Conservation (phyloP, 2,113 vertebrate species). For the Merops nubicus region DNA sequence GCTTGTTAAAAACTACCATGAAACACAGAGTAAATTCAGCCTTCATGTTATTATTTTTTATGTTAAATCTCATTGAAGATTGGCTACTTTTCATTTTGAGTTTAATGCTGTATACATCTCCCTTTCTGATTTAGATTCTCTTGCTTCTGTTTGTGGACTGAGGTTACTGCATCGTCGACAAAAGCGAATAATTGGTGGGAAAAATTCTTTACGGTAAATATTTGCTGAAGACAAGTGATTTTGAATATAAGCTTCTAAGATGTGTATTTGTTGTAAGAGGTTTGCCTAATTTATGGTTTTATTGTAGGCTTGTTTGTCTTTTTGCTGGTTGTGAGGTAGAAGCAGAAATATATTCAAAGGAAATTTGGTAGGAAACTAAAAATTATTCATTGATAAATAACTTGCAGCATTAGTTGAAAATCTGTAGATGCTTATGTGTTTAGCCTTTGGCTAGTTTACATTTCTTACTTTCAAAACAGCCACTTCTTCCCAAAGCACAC, state of each 20-base stretch:
- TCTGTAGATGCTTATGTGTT: background rate
- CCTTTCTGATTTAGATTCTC: slow-evolving; percentile 77
- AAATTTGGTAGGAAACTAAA: background rate
- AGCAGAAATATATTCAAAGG: background rate
- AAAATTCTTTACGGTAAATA: slow-evolving; percentile 93
- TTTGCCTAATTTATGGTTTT: background rate
- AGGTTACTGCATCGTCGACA: slow-evolving; percentile 87
- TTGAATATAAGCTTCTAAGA: background rate
- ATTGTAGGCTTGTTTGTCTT: background rate
- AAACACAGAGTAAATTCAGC: background rate
- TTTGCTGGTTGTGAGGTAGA: background rate
- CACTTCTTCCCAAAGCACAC: background rate
- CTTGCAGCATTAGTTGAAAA: background rate
- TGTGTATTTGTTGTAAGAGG: background rate
- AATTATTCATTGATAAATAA: background rate
- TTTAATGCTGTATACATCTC: background rate
- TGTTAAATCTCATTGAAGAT: background rate
- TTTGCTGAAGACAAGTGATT: background rate
- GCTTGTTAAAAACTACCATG: background rate
- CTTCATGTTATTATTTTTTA: background rate
- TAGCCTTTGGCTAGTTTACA: background rate
- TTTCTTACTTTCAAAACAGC: background rate
- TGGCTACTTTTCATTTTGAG: background rate
- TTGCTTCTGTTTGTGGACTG: slow-evolving; percentile 85
- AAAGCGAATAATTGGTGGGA: slow-evolving; percentile 94